Percentiles rank a stretch among this genome's conserved stretches.
These are phyloP conservation scores for Venturia canescens DNA, from an alignment of 1,140 invertebrate genomes.

Conservation along the genomic window DNA sequence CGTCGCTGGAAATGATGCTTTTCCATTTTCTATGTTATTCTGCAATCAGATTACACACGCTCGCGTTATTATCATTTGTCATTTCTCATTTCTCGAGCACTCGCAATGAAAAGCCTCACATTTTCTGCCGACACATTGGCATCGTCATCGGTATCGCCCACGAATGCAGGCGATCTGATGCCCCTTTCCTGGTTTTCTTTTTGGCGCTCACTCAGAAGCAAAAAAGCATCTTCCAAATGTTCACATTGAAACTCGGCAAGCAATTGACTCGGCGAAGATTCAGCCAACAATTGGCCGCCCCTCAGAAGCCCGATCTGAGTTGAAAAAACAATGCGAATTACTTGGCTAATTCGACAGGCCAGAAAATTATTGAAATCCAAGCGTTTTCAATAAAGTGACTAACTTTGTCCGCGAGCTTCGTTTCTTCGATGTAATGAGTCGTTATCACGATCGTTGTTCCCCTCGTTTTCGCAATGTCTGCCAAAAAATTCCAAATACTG, in stretches of 20 bases:
- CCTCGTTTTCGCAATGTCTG: constrained; percentile 83
- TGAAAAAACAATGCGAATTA: constrained; percentile 4
- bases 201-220: constrained; percentile 83
- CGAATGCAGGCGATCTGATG: constrained; percentile 46
- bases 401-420: constrained; percentile 89
- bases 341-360: background rate
- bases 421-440: constrained; percentile 97
- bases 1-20: constrained; percentile 61
- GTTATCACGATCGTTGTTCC: constrained; percentile 91
- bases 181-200: constrained; percentile 67
- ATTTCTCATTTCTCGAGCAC: background rate
- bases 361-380: background rate
- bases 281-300: constrained; percentile 89
- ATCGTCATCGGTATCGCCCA: constrained; percentile 66
- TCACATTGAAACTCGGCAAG: constrained; percentile 81
- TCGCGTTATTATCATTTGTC: background rate
- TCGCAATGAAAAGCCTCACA: constrained; percentile 26
- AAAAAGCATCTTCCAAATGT: constrained; percentile 86
- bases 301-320: constrained; percentile 92
- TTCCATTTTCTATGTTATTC: constrained; percentile 55
- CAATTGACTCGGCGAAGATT: constrained; percentile 86
- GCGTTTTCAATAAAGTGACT: constrained; percentile 1
- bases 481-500: constrained; percentile 94
- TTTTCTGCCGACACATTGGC: too few species aligned
- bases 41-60: constrained; percentile 45